These are phyloP conservation scores for Sycobia sp. DNA, from an alignment of 1,140 invertebrate genomes.

Conservation along the genomic window DNA sequence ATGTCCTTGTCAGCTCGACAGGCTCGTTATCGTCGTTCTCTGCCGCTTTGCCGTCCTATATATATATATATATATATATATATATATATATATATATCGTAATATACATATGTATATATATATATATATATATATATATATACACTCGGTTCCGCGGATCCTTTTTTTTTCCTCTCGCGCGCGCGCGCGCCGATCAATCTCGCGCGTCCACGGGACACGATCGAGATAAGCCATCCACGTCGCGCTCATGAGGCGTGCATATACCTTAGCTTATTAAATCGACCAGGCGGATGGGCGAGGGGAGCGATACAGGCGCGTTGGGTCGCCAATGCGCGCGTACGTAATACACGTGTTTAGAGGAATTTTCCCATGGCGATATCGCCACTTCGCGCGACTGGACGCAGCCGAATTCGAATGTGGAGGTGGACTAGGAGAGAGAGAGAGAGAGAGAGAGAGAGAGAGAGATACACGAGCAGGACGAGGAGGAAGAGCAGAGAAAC, in stretches of 20 bases:
- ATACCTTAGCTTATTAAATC: slow-evolving; percentile 39
- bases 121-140: too few relatives aligned
- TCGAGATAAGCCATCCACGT: slow-evolving; percentile 34
- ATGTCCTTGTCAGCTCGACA: slow-evolving; percentile 35
- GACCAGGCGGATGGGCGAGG: slow-evolving; percentile 24
- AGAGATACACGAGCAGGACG: too few relatives aligned
- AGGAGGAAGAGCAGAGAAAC: too few relatives aligned
- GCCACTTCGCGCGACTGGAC: too few relatives aligned
- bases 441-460: slow-evolving; percentile 10
- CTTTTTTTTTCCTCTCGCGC: too few relatives aligned
- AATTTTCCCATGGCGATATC: slow-evolving; percentile 22
- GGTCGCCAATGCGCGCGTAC: neutral
- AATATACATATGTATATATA: too few relatives aligned
- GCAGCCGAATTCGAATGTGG: too few relatives aligned
- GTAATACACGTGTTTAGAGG: neutral
- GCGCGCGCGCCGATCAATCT: slow-evolving; percentile 47
- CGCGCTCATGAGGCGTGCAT: slow-evolving; percentile 19
- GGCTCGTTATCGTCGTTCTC: slow-evolving; percentile 44
- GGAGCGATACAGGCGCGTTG: neutral
- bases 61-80: too few relatives aligned
- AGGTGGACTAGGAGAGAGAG: too few relatives aligned
- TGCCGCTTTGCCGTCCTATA: too few relatives aligned
- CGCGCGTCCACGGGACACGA: neutral
- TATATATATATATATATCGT: too few relatives aligned
- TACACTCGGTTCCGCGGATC: neutral